Percentiles rank a stretch among this genome's conserved stretches.
Conservation (phyloP, 2,113 vertebrate genomes). For the Eira barbara region DNA sequence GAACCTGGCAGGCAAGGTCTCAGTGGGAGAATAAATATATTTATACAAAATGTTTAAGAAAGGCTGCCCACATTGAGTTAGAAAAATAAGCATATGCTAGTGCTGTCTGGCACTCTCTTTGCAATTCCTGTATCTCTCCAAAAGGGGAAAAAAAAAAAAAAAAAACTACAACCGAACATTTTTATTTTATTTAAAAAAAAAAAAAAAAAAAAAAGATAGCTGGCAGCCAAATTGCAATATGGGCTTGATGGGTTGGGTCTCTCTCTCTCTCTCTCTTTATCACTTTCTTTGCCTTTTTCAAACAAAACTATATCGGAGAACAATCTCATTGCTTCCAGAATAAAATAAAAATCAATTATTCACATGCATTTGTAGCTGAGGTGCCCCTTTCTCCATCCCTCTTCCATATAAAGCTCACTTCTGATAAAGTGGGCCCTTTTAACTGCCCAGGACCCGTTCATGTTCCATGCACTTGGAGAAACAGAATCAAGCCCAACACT, state of each 20-base stretch:
- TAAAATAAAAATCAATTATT: conserved; percentile 23
- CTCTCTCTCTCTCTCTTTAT: neutral
- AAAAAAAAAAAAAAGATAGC: conserved; percentile 78
- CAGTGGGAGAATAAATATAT: conserved; percentile 75
- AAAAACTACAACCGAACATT: conserved; percentile 70
- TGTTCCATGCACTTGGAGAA: neutral
- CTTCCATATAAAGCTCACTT: neutral
- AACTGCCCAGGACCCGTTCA: neutral
- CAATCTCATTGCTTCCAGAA: neutral
- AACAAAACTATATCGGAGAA: conserved; percentile 31
- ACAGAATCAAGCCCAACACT: neutral
- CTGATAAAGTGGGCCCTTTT: neutral
- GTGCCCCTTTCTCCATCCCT: neutral
- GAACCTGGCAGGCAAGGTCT: conserved; percentile 69
- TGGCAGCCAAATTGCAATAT: conserved; percentile 76
- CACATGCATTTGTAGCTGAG: neutral
- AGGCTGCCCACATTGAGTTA: conserved; percentile 82
- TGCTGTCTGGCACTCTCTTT: conserved; percentile 85
- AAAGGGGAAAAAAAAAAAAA: conserved; percentile 23
- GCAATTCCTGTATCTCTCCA: conserved; percentile 80
- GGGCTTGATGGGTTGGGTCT: conserved; percentile 53
- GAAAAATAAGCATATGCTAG: conserved; percentile 86
- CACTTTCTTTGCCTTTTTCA: conserved; percentile 46
- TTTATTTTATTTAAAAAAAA: conserved; percentile 82
- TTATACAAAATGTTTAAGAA: conserved; percentile 78